These are phyloP conservation scores for Himalopsyche kuldschensis DNA, from an alignment of 2,888 invertebrate genomes.

Conservation along the genomic window DNA sequence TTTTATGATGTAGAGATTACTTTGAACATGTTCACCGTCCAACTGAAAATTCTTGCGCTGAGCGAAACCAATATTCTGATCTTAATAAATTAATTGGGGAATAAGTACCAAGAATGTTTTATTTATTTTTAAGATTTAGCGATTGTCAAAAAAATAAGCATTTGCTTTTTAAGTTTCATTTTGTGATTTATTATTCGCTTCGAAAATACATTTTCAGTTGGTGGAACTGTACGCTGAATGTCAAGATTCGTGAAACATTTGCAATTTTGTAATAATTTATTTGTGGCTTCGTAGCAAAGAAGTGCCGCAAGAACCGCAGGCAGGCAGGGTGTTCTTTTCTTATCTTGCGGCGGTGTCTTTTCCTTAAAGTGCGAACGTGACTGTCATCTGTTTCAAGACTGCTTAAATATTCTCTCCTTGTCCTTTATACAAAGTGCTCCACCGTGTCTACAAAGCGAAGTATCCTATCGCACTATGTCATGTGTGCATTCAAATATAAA, in stretches of 20 bases:
- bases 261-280: slow-evolving; percentile 8
- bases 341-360: slow-evolving; percentile 44
- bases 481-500: not conserved
- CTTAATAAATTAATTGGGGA: no score
- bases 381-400: slow-evolving; percentile 50
- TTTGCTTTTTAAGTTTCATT: no score
- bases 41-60: no score
- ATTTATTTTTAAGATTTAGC: no score
- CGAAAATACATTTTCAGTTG: not conserved
- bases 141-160: no score
- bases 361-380: slow-evolving; percentile 52
- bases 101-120: no score
- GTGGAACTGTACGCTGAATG: not conserved
- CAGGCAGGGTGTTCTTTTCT: slow-evolving; percentile 30
- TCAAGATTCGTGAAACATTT: slow-evolving; percentile 19
- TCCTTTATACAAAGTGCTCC: slow-evolving; percentile 42
- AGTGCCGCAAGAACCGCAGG: not conserved
- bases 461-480: not conserved
- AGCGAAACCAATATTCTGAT: no score
- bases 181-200: no score
- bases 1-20: no score
- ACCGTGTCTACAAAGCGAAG: not conserved
- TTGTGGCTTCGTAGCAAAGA: not conserved
- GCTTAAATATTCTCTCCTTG: slow-evolving; percentile 56
- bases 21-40: no score